These are phyloP conservation scores for Austrolebias charrua DNA, from an alignment of 2,797 vertebrate species.

Conservation along the genomic window DNA sequence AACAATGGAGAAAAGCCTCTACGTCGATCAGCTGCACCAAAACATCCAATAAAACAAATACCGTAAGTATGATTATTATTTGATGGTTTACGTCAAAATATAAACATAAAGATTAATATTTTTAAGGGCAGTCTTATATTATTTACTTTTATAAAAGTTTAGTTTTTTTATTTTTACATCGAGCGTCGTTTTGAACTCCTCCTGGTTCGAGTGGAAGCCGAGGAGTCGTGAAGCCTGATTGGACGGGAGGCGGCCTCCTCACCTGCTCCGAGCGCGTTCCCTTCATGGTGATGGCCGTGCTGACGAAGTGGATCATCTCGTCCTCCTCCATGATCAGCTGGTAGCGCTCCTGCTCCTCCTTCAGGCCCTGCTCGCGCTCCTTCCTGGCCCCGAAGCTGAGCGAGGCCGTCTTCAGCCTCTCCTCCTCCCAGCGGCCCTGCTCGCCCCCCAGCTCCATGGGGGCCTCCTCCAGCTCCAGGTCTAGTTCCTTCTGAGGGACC, in stretches of 20 bases:
- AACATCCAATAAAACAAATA: too few relatives aligned
- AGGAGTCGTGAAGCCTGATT: not conserved
- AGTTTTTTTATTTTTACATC: too few relatives aligned
- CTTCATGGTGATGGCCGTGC: constrained; percentile 86
- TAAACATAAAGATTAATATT: too few relatives aligned
- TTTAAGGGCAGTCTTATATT: too few relatives aligned
- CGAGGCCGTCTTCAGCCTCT: constrained; percentile 87
- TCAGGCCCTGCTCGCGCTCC: constrained; percentile 80
- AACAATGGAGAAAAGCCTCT: too few relatives aligned
- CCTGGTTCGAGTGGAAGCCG: too few relatives aligned
- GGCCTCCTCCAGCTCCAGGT: constrained; percentile 83
- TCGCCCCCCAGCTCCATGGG: constrained; percentile 84
- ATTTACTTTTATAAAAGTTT: too few relatives aligned
- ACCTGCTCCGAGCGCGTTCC: constrained; percentile 78
- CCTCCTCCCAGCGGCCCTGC: constrained; percentile 94
- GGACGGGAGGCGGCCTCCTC: not conserved
- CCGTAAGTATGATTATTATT: too few relatives aligned
- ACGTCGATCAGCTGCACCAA: too few relatives aligned
- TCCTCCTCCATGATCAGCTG: constrained; percentile 92
- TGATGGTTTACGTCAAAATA: too few relatives aligned
- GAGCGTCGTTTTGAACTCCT: too few relatives aligned
- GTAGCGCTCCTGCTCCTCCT: constrained; percentile 81
- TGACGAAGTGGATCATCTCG: constrained; percentile 92
- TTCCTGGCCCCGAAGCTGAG: constrained; percentile 88
- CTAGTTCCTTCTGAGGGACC: constrained; percentile 83